Percentiles rank a stretch among this genome's conserved stretches.
phyloP scores from a whole-genome alignment of 1,140 invertebrate genomes.

The Saccostrea glomerata region DNA sequence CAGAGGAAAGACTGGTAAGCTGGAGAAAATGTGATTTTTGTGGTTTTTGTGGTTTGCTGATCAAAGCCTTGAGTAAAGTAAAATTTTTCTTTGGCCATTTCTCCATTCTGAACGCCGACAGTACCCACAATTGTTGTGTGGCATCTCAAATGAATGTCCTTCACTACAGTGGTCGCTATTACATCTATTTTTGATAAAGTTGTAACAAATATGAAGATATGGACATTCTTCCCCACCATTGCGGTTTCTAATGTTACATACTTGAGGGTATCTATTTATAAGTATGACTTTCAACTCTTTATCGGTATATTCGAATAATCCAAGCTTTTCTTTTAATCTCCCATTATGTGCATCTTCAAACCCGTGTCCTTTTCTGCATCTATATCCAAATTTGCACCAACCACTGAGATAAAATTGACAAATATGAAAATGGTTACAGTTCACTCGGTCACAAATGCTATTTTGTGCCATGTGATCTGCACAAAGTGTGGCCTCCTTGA shows the following conservation, averaged over 20 bases:
- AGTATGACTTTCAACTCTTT: neutral
- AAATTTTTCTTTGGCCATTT: neutral
- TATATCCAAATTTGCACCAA: neutral
- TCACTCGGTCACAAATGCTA: neutral
- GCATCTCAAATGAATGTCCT: neutral
- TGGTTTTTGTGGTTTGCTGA: neutral
- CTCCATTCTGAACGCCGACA: neutral
- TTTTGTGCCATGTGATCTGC: neutral
- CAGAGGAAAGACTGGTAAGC: too few relatives aligned
- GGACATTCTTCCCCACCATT: neutral
- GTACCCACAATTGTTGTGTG: neutral
- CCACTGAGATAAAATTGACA: neutral
- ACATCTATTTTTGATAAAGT: neutral
- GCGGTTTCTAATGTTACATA: neutral
- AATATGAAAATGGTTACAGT: constrained; percentile 1
- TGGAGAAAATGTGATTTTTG: neutral
- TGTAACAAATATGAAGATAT: constrained; percentile 1
- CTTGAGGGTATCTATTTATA: neutral
- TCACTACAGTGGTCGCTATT: neutral
- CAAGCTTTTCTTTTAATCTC: neutral
- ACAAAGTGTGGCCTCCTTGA: neutral
- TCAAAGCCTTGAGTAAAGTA: neutral
- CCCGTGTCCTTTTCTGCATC: neutral
- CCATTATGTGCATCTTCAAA: neutral
- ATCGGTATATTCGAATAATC: neutral